These are phyloP conservation scores for Telmatherina bonti DNA, from an alignment of 2,797 vertebrate genomes.

Conservation along the genomic window DNA sequence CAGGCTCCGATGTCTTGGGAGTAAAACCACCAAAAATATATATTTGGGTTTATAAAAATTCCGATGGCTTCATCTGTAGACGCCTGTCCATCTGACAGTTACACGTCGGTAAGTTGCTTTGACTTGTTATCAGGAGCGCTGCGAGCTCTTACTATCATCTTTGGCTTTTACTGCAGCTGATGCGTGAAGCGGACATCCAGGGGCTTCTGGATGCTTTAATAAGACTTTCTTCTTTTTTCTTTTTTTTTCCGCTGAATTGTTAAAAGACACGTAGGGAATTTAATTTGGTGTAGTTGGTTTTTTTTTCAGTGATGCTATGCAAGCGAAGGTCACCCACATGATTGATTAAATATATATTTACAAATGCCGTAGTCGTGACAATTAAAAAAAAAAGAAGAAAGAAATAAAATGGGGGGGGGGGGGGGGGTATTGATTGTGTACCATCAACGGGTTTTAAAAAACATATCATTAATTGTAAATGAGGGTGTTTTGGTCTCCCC, in stretches of 20 bases:
- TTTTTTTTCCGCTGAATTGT: background rate
- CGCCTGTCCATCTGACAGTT: conserved; percentile 52
- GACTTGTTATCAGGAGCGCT: conserved; percentile 51
- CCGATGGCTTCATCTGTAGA: conserved; percentile 55
- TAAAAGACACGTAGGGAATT: background rate
- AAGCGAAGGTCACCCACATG: conserved; percentile 71
- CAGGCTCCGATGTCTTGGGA: conserved; percentile 24
- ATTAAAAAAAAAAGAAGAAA: background rate
- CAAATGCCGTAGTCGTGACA: background rate
- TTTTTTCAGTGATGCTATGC: conserved; percentile 36
- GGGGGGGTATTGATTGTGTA: conserved; percentile 34
- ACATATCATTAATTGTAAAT: conserved; percentile 36
- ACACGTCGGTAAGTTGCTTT: conserved; percentile 73
- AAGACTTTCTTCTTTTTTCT: too few relatives aligned
- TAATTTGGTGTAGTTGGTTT: too few relatives aligned
- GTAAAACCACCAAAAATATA: conserved; percentile 9
- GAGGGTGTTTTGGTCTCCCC: conserved; percentile 8
- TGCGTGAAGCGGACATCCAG: conserved; percentile 6
- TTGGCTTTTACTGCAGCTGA: conserved; percentile 28
- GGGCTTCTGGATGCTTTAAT: background rate
- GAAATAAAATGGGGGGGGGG: too few relatives aligned
- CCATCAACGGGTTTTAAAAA: background rate
- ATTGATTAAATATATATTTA: conserved; percentile 37
- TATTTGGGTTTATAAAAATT: conserved; percentile 23
- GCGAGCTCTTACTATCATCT: conserved; percentile 39